Percentiles rank a stretch among this genome's conserved stretches.
These are phyloP conservation scores for Drosophila putrida DNA, from an alignment of 2,888 invertebrate species.

Conservation along the genomic window DNA sequence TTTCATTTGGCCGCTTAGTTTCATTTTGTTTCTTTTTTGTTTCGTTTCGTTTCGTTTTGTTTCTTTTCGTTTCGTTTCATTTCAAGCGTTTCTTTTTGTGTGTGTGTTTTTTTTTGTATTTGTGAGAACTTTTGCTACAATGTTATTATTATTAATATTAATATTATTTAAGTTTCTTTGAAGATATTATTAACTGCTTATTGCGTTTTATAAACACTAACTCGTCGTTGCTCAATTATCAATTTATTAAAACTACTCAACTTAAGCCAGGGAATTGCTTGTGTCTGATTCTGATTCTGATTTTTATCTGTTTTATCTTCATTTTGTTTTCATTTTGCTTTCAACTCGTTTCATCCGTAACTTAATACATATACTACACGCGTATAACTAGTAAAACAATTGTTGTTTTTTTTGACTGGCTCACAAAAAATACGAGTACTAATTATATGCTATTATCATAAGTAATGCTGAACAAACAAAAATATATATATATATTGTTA, in stretches of 20 bases:
- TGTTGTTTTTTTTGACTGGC: constrained; percentile 54
- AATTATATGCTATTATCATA: constrained; percentile 65
- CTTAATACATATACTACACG: constrained; percentile 49
- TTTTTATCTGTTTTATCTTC: constrained; percentile 1
- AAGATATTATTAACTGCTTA: constrained; percentile 51
- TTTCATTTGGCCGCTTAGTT: constrained; percentile 72
- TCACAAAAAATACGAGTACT: constrained; percentile 56
- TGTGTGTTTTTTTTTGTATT: constrained; percentile 37
- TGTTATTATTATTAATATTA: constrained; percentile 11
- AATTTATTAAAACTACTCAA: constrained; percentile 76
- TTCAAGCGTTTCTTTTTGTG: constrained; percentile 38
- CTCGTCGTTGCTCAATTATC: constrained; percentile 35
- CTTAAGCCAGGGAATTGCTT: constrained; percentile 53
- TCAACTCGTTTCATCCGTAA: constrained; percentile 25
- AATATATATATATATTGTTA: constrained; percentile 26
- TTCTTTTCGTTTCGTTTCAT: constrained; percentile 22
- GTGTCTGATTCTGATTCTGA: constrained; percentile 31
- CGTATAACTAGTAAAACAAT: constrained; percentile 62
- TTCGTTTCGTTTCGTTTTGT: constrained; percentile 15
- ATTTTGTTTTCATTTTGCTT: neutral
- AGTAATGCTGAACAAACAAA: constrained; percentile 72
- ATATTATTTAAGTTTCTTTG: constrained; percentile 16
- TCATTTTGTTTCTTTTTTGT: constrained; percentile 42
- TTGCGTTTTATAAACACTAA: constrained; percentile 80
- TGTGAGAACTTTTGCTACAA: constrained; percentile 71